phyloP scores from a whole-genome alignment of 2,888 invertebrate genomes.

The Bibio marci region DNA sequence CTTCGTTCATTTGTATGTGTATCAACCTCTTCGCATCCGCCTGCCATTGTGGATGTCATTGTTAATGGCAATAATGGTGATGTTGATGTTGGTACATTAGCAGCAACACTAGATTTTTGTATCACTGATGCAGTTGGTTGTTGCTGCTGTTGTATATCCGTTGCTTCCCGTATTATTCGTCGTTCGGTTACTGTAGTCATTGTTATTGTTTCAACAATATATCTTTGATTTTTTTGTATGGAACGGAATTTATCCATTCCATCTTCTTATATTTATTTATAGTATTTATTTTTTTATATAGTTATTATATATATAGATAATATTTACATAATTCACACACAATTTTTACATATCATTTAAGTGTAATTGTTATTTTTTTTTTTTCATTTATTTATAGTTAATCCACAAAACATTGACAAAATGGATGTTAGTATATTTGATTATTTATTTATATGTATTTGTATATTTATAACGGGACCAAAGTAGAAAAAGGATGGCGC shows the following conservation, averaged over 20 bases:
- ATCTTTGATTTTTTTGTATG: slow-evolving; percentile 27
- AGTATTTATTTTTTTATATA: slow-evolving; percentile 1
- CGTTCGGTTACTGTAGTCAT: slow-evolving; percentile 50
- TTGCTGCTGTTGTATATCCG: slow-evolving; percentile 12
- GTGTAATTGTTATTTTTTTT: too few relatives aligned
- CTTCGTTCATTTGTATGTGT: background rate
- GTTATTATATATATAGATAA: too few relatives aligned
- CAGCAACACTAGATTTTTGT: background rate
- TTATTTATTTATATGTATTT: too few relatives aligned
- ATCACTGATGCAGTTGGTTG: slow-evolving; percentile 6
- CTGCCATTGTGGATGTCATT: background rate
- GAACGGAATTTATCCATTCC: slow-evolving; percentile 15
- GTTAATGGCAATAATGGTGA: background rate
- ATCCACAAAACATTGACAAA: too few relatives aligned
- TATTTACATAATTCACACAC: too few relatives aligned
- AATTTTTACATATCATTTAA: too few relatives aligned
- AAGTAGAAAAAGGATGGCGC: too few relatives aligned
- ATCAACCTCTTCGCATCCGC: too few relatives aligned
- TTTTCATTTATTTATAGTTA: too few relatives aligned
- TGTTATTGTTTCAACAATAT: slow-evolving; percentile 47
- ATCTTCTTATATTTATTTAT: background rate
- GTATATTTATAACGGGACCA: too few relatives aligned
- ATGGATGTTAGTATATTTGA: too few relatives aligned
- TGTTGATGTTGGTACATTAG: slow-evolving; percentile 1
- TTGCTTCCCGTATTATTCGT: slow-evolving; percentile 36